Percentiles rank a stretch among this genome's conserved stretches.
These are phyloP conservation scores for Zoanthus sansibaricus DNA, from an alignment of 92 coral and sea anemone genomes.

Conservation along the genomic window DNA sequence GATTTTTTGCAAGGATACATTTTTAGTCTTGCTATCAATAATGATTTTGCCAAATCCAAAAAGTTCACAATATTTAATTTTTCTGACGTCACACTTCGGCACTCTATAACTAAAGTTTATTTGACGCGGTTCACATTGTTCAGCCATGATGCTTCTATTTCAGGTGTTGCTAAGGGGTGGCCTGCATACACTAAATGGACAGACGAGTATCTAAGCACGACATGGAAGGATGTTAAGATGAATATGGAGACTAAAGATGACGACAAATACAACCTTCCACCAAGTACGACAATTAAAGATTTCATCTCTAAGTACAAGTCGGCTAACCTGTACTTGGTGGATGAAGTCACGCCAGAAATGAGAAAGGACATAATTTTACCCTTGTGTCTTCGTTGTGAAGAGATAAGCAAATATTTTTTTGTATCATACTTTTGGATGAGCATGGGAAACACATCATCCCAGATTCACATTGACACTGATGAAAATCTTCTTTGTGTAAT, in stretches of 20 bases:
- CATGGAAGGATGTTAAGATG: slow-evolving; percentile 77
- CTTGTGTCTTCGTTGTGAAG: slow-evolving; percentile 92
- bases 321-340: slow-evolving; percentile 86
- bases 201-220: slow-evolving; percentile 83
- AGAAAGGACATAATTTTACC: slow-evolving; percentile 89
- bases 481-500: slow-evolving; percentile 92
- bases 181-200: slow-evolving; percentile 98
- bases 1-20: too few species aligned
- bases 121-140: too few species aligned
- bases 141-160: not conserved
- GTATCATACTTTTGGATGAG: slow-evolving; percentile 99
- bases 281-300: slow-evolving; percentile 63
- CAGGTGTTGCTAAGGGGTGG: slow-evolving; percentile 97
- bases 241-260: slow-evolving; percentile 96
- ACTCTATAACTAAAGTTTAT: too few species aligned
- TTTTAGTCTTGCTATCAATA: too few species aligned
- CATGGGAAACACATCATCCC: slow-evolving; percentile 90
- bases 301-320: slow-evolving; percentile 78
- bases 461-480: slow-evolving; percentile 94
- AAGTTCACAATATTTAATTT: not conserved
- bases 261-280: slow-evolving; percentile 88
- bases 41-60: too few species aligned
- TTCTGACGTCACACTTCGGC: not conserved
- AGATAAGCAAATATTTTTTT: slow-evolving; percentile 91
- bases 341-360: slow-evolving; percentile 93